Base-by-base conservation (phyloP, 2,888 invertebrate genomes). In the Drosophila kanekoi region DNA sequence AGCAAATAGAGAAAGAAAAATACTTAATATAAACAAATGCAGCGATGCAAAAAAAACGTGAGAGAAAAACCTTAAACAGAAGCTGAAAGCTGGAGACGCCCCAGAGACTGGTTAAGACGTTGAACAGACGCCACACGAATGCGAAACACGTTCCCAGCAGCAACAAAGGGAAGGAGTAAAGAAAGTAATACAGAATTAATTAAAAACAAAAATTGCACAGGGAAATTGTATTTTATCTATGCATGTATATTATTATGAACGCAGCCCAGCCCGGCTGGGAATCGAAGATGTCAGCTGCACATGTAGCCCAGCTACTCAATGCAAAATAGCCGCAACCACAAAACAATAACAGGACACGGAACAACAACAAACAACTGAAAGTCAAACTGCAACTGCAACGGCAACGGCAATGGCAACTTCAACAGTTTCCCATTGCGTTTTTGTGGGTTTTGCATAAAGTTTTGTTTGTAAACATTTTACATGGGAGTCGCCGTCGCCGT, bases 401-500 rank as follows among this genome's bases (percentile, higher is more conserved):
- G 63, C 38, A 47, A 53, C 33, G 61, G 48, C 38, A 48, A 41
- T 13, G 32, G 63, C 38, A 57, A 64, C 51, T 49, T 63, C 38
- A 63, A 66, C 63, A 70, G 33, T 56, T 81, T 81, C 59, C 63
- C 75, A 37, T 20, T 56, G 57, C 33, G 28, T 49, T 64, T 77
- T 44, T 43, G 65, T 14, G 20, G 38, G 32, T 58, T 62, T 70
- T 56, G 60, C 52, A 63, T 56, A 77, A 86, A 88, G 63, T 86
- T 83, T 88, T 65, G 66, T 70, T 70, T 69, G 72, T 59, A 73
- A 82, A 81, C 73, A 85, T 82, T 83, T 64, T 56, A 79, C 79
- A 79, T 81, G 77, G 65, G 75, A 61, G 57, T 64, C 47, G 53
- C 40, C 23, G 59, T 69, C 44, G 64, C 43, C 16, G 53, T 38